phyloP scores from a whole-genome alignment of 2,797 vertebrate species.

The Naso thynnoides region DNA sequence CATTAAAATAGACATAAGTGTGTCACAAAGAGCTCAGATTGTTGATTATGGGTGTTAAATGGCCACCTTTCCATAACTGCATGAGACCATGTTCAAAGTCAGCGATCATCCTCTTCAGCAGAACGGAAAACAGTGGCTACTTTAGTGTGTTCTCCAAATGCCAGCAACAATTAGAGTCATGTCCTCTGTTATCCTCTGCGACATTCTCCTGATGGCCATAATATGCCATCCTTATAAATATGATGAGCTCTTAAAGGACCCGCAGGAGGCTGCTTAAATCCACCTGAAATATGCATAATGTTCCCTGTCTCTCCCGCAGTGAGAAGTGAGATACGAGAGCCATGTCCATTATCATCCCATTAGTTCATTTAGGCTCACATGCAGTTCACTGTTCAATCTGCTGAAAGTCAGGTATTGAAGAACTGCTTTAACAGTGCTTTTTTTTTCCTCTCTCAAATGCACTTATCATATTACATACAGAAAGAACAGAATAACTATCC shows the following conservation, averaged over 20 bases:
- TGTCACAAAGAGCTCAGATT: not conserved
- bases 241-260: constrained; percentile 76
- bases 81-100: constrained; percentile 2
- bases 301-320: constrained; percentile 31
- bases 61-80: not conserved
- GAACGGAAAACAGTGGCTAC: constrained; percentile 31
- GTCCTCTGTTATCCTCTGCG: constrained; percentile 59
- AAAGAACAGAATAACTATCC: not conserved
- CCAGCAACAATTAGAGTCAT: constrained; percentile 72
- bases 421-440: not conserved
- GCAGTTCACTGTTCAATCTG: not conserved
- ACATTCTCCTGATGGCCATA: constrained; percentile 76
- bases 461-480: not conserved
- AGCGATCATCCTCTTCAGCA: not conserved
- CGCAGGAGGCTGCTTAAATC: constrained; percentile 76
- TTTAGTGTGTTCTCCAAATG: constrained; percentile 53
- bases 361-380: constrained; percentile 28
- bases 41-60: not conserved
- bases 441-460: not conserved
- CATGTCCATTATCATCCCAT: constrained; percentile 31
- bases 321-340: constrained; percentile 26
- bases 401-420: not conserved
- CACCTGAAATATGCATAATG: constrained; percentile 80
- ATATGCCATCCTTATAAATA: constrained; percentile 78
- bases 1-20: not conserved